Evolutionary conservation across 2,888 invertebrate species (phyloP).

Genomic region (Eilema caniola): DNA sequence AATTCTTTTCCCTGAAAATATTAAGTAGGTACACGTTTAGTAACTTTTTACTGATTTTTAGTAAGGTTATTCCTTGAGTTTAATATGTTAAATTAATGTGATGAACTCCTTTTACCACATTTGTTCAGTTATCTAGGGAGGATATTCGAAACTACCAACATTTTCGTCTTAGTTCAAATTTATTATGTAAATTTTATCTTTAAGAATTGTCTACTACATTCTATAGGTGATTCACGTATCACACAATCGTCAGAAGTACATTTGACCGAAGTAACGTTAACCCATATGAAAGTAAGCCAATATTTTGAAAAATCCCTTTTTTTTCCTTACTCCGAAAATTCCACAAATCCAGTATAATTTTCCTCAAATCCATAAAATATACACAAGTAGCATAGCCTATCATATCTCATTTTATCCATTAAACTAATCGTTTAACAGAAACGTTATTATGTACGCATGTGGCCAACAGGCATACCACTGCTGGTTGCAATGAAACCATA

Average conservation of each 20-base stretch:
- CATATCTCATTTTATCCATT: constrained; percentile 43
- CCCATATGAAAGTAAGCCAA: not conserved
- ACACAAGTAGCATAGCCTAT: no score
- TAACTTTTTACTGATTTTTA: not conserved
- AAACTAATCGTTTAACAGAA: constrained; percentile 49
- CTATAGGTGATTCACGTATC: not conserved
- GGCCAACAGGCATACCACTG: constrained; percentile 51
- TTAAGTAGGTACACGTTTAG: not conserved
- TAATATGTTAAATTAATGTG: not conserved
- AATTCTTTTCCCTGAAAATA: not conserved
- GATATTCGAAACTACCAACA: not conserved
- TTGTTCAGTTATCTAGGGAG: not conserved
- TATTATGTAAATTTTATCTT: not conserved
- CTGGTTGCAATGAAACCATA: constrained; percentile 75
- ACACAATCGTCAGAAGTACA: not conserved
- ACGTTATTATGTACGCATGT: constrained; percentile 50
- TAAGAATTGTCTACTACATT: not conserved
- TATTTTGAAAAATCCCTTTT: not conserved
- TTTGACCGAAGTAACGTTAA: not conserved
- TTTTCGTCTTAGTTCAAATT: not conserved
- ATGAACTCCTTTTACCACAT: no score
- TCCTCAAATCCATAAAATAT: not conserved
- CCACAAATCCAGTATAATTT: not conserved
- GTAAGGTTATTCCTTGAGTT: not conserved
- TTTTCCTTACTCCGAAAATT: not conserved